These are phyloP conservation scores for Rhagium mordax DNA, from an alignment of 2,888 invertebrate genomes.

Conservation along the genomic window DNA sequence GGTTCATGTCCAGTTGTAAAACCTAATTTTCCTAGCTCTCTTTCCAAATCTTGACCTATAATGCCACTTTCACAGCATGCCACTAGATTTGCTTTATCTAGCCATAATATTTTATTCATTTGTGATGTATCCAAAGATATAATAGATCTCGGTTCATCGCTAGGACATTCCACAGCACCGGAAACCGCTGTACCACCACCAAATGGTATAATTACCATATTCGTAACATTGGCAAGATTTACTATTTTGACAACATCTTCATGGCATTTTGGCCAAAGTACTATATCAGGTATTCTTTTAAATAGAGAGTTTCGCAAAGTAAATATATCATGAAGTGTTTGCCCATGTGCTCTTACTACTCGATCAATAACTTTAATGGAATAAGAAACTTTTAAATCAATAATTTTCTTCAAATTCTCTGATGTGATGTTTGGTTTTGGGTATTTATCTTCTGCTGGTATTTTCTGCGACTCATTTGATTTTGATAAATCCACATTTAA, in stretches of 20 bases:
- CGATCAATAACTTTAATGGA: constrained; percentile 84
- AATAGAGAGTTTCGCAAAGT: constrained; percentile 82
- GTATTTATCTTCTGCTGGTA: constrained; percentile 72
- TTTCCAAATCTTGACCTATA: constrained; percentile 94
- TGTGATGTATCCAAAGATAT: constrained; percentile 94
- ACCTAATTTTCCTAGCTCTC: constrained; percentile 83
- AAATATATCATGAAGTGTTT: constrained; percentile 92
- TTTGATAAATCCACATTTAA: constrained; percentile 78
- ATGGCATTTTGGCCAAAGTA: constrained; percentile 93
- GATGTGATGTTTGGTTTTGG: constrained; percentile 78
- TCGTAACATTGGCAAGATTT: constrained; percentile 76
- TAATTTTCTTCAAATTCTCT: constrained; percentile 75
- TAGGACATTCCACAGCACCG: constrained; percentile 81
- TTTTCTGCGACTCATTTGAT: constrained; percentile 73
- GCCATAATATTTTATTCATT: constrained; percentile 96
- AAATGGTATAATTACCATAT: constrained; percentile 91
- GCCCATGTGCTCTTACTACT: constrained; percentile 91
- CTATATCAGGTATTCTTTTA: constrained; percentile 91
- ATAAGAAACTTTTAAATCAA: constrained; percentile 72
- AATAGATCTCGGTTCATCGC: constrained; percentile 84
- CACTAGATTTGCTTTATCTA: constrained; percentile 88
- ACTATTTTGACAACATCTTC: constrained; percentile 90
- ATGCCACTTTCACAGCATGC: constrained; percentile 92
- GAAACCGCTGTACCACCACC: constrained; percentile 72
- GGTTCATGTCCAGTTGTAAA: constrained; percentile 97